Evolutionary conservation across 35 echinoderm and acorn worm species (phyloP).

Genomic region (Hemicentrotus pulcherrimus): DNA sequence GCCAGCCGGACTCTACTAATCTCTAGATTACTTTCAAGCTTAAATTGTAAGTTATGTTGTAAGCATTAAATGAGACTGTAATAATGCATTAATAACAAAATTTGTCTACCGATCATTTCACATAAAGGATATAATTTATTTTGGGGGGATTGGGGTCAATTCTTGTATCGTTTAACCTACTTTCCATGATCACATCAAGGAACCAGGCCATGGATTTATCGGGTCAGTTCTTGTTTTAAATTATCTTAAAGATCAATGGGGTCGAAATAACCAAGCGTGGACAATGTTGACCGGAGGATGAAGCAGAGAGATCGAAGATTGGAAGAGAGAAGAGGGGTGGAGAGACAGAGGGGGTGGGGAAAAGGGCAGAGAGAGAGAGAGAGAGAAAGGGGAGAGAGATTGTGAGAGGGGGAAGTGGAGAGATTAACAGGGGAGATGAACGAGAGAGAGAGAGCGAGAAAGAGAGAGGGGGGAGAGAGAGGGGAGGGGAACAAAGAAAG

Average conservation of each 20-base stretch:
- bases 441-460: background rate
- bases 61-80: no score
- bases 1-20: no score
- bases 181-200: background rate
- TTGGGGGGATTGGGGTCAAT: background rate
- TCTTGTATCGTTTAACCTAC: background rate
- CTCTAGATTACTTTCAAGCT: no score
- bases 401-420: background rate
- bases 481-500: background rate
- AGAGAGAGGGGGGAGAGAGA: background rate
- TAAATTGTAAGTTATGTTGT: no score
- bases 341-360: background rate
- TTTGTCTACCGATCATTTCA: no score
- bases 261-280: background rate
- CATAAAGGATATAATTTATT: background rate
- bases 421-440: background rate
- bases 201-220: slow-evolving; percentile 9
- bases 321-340: background rate
- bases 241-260: background rate
- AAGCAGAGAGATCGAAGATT: background rate
- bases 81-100: no score
- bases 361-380: background rate
- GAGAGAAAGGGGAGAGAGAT: background rate
- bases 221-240: background rate
- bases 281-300: background rate